A percentile compares a stretch with the other conserved stretches of the same genome.
Evolutionary conservation across 2,797 vertebrate genomes (phyloP).

Genomic region (Cottoperca gobio): DNA sequence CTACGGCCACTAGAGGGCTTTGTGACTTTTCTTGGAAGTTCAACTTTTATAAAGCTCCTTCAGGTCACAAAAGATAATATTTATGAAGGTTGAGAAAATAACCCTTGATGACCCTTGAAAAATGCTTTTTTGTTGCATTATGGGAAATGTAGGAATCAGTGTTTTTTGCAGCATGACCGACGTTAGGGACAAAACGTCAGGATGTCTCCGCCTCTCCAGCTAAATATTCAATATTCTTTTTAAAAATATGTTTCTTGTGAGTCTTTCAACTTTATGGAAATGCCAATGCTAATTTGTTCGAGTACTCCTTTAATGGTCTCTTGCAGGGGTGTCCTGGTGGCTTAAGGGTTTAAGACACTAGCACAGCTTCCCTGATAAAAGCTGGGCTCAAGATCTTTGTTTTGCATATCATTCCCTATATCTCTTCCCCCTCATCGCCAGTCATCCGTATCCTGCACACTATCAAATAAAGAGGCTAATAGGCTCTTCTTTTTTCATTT

Average conservation of each 20-base stretch:
- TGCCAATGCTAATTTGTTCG: not conserved
- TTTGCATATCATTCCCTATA: not conserved
- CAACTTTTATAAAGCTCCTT: too few relatives aligned
- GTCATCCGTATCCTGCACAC: not conserved
- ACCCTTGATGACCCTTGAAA: not conserved
- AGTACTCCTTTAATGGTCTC: conserved; percentile 9
- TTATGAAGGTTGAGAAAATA: too few relatives aligned
- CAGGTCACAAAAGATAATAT: too few relatives aligned
- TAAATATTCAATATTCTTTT: not conserved
- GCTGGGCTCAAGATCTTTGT: not conserved
- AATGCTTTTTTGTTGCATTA: not conserved
- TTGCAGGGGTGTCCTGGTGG: not conserved
- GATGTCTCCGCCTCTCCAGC: not conserved
- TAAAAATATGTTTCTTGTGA: not conserved
- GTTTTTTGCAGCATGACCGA: not conserved
- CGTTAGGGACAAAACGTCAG: not conserved
- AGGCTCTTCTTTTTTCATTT: not conserved
- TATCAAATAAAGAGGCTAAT: not conserved
- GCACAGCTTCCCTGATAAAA: not conserved
- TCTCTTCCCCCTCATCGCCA: not conserved
- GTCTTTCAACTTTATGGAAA: not conserved
- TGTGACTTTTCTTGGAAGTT: too few relatives aligned
- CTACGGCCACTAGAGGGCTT: too few relatives aligned
- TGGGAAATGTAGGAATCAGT: not conserved
- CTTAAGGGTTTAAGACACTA: not conserved